Conservation (phyloP, 1,140 invertebrate species). For the Mizuhopecten yessoensis region DNA sequence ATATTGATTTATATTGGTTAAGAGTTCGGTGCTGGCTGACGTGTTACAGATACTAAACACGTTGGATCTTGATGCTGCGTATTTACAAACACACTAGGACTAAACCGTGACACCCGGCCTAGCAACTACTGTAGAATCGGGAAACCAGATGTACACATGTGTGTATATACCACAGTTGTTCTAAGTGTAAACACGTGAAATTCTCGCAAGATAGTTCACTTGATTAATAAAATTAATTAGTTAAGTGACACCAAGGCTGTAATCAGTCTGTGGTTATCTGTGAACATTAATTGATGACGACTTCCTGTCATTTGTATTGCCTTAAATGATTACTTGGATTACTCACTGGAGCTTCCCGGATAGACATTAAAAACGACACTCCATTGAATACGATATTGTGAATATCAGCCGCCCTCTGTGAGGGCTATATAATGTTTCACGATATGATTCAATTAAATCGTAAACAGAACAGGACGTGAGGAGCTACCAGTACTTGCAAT, state of each 20-base stretch:
- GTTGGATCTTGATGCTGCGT: neutral
- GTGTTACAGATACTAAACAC: no score
- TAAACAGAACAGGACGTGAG: neutral
- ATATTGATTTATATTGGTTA: neutral
- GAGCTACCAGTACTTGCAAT: no score
- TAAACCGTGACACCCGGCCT: neutral
- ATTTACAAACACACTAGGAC: neutral
- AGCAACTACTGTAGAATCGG: neutral
- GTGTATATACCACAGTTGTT: no score
- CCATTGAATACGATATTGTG: neutral
- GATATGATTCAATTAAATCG: neutral
- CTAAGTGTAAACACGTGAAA: neutral
- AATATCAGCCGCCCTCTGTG: no score
- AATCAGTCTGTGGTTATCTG: neutral
- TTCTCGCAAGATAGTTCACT: neutral
- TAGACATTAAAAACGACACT: neutral
- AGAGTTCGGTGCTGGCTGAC: neutral
- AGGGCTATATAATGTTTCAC: neutral
- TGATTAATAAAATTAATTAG: neutral
- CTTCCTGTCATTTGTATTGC: neutral
- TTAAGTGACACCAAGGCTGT: neutral
- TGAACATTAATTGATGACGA: neutral
- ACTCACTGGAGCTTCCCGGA: neutral
- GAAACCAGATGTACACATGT: neutral
- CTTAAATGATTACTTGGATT: neutral